Evolutionary conservation across 2,888 invertebrate species (phyloP).

Genomic region (Xylocampa areola): DNA sequence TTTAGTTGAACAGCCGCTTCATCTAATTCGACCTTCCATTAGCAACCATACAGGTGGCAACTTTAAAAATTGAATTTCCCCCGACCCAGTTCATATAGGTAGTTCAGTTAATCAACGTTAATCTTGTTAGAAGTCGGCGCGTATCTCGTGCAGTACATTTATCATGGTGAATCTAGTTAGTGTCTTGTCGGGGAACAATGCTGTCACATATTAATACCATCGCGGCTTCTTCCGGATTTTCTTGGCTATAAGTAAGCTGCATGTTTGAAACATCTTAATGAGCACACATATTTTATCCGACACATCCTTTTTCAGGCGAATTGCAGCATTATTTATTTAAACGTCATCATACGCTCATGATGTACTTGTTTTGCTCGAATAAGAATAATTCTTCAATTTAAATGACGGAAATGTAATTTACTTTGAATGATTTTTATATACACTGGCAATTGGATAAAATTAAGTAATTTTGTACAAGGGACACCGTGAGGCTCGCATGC

Average conservation of each 20-base stretch:
- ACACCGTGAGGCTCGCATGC: too few species aligned
- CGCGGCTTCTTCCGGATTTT: conserved; percentile 20
- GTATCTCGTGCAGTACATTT: conserved; percentile 63
- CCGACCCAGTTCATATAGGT: conserved; percentile 71
- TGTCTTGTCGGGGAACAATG: conserved; percentile 54
- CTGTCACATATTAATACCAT: conserved; percentile 43
- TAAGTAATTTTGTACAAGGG: too few species aligned
- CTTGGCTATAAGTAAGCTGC: conserved; percentile 12
- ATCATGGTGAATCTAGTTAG: conserved; percentile 67
- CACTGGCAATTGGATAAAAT: too few species aligned
- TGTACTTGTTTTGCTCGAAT: conserved; percentile 10
- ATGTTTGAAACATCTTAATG: background rate
- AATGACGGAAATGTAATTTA: background rate
- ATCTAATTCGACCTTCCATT: conserved; percentile 44
- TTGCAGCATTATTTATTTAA: too few species aligned
- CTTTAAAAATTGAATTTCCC: conserved; percentile 73
- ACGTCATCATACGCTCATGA: too few species aligned
- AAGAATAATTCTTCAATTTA: background rate
- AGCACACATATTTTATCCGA: background rate
- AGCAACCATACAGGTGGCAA: conserved; percentile 51
- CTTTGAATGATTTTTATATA: too few species aligned
- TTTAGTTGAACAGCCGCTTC: background rate
- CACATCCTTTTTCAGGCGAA: too few species aligned
- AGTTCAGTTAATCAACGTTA: conserved; percentile 75
- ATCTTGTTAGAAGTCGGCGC: conserved; percentile 67